A percentile compares a stretch with the other conserved stretches of the same genome.
Evolutionary conservation across 2,888 invertebrate genomes (phyloP).

Genomic region (Andrena fulva): DNA sequence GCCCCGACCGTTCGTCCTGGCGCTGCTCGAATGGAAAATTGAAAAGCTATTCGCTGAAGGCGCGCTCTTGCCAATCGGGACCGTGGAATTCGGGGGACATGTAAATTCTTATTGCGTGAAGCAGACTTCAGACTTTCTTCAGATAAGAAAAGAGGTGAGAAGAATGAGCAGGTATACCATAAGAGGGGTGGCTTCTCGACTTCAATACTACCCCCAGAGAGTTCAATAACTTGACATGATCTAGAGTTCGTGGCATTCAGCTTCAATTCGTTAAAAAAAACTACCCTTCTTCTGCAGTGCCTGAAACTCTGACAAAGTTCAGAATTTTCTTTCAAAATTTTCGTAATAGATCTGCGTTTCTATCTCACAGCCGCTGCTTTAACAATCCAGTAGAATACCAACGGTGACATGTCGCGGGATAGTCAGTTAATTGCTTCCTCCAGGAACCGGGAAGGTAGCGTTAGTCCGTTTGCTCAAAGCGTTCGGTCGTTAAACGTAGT

Average conservation of each 20-base stretch:
- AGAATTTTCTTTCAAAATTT: neutral
- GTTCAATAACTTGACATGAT: neutral
- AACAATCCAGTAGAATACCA: neutral
- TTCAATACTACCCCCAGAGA: neutral
- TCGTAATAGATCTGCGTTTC: neutral
- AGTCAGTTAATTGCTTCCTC: constrained; percentile 7
- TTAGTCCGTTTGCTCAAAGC: neutral
- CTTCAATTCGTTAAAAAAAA: neutral
- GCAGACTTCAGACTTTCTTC: neutral
- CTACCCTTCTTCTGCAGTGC: neutral
- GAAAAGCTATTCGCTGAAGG: neutral
- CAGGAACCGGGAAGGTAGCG: neutral
- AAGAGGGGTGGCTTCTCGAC: neutral
- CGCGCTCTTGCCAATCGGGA: neutral
- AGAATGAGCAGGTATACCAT: neutral
- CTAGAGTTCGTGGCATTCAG: neutral
- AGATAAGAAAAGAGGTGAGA: neutral
- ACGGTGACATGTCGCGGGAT: neutral
- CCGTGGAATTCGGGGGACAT: neutral
- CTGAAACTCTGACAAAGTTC: neutral
- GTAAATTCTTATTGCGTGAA: neutral
- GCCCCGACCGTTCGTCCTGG: neutral
- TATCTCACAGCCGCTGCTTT: neutral
- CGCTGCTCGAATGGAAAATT: neutral
- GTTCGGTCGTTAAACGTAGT: constrained; percentile 27